Base-by-base conservation (phyloP, 2,888 invertebrate genomes). In the Temnothorax ravouxi region DNA sequence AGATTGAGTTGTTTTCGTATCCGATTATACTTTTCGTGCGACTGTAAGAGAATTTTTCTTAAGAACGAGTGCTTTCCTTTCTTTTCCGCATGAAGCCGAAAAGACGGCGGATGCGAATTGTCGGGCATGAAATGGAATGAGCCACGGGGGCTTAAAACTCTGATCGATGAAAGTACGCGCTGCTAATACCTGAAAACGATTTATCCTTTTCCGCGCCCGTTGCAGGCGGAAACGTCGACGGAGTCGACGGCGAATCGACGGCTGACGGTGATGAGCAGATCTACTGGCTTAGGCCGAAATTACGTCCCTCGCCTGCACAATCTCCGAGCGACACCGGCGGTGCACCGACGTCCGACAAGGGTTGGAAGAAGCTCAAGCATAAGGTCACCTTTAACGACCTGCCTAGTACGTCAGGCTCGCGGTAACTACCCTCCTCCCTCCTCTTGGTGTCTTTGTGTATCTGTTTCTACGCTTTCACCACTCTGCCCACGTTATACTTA, bases 371-470 rank as follows among this genome's bases (percentile, higher is more conserved):
- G 88, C 92, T 95, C 83, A 94, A 95, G 94, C 96, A 97, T 92
- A 97, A 97, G 96, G 97, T 97, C 94, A 97, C 97, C 92, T 97
- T 97, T 95, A 97, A 97, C 95, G 97, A 97, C 95, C 96, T 96
- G 94, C 96, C 96, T 95, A 96, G 96, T 96, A 96, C 96, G 96
- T 96, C 96, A 95, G 95, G 95, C 94, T 95, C 95, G 95, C 96
- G 96, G 96, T 96, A 96, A 96, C 95, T 95, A 95, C 94, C 94
- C 94, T 94, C 93, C 94, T 94, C 95, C 93, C 95, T 95, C 94
- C 93, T 93, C 93, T 94, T 95, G 95, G 95, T 94, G 94, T 95
- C 93, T 93, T 93, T 94, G 93, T 93, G 92, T 92, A 88, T 84
- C 92, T 92, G 87, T 89, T 84, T 87, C 86, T 91, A 84, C 88